Evolutionary conservation across 2,888 invertebrate species (phyloP), one percentile per base, ranked within the genome.

Genomic region (Tillus elongatus): DNA sequence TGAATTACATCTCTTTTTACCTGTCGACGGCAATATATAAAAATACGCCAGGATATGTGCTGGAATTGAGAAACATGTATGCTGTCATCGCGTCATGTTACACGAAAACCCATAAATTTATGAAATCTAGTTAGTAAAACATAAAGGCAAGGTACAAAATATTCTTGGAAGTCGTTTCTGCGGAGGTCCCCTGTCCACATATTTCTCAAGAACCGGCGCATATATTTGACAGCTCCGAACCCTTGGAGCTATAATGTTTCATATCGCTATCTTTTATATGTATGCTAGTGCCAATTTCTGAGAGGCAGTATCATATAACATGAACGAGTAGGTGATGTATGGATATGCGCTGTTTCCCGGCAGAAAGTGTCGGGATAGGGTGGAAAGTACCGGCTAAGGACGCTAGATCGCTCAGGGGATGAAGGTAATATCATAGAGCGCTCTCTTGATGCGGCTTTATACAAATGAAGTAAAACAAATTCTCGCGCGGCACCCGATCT

Each of bases 381-480:
- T 58, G 58, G 58, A 57, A 58, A 60, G 54, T 59, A 54, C 49
- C 47, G 47, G 52, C 52, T 54, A 54, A 56, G 51, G 51, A 58
- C 46, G 44, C 43, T 53, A 50, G 54, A 56, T 54, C 50, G 51
- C 54, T 52, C 51, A 41, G 42, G 54, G 53, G 55, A 54, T 54
- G 49, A 51, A 53, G 53, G 56, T 57, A 56, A 58, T 57, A 52
- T 54, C 48, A 42, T 46, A 44, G 44, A 50, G 42, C 45, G 47
- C 42, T 46, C 47, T 51, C 48, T 43, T 46, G 46, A 44, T 44
- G 49, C 47, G 50, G 50, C 49, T 53, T 52, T 51, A 52, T 53
- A 52, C 54, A 56, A 57, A 56, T 56, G 56, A 54, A 56, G 52
- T 57, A 56, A 53, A 57, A 57, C 57, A 56, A 58, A 59, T 58